Evolutionary conservation across 2,888 invertebrate genomes (phyloP), one percentile per base, ranked within the genome.

Genomic region (Galeopsomyia nigrocyanea): DNA sequence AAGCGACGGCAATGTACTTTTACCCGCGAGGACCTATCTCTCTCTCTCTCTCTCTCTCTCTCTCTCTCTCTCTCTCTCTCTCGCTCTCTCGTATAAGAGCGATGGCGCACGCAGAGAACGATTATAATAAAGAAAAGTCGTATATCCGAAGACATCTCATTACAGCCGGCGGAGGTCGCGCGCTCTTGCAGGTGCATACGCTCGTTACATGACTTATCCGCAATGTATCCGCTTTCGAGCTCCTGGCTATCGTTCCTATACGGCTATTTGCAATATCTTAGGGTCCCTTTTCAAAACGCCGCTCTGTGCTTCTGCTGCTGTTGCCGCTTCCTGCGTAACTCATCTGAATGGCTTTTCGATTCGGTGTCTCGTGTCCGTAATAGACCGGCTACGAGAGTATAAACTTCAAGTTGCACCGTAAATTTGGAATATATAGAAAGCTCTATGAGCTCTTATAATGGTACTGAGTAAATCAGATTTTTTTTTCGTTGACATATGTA

Each of bases 61-160:
- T 26, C 26, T 26, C 26, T 5, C 26, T 5, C 26, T 5, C 26
- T 26, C 26, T 26, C 26, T 26, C 26, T 26, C 26, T 26, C 26
- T 26, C 26, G 2, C 39, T 39, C 7, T 39, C 3, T 60, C 49
- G 61, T 46, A 61, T 66, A 70, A 68, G 60, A 64, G 47, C 21
- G 65, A 71, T 63, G 70, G 53, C 71, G 77, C 16, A 17, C 39
- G 26, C 63, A 39, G 39, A 39, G 13, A 39, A 39, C 39, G 68
- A 72, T 72, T 67, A 81, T 81, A 81, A 83, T 83, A 81, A 80
- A 80, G 78, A 80, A 78, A 74, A 81, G 76, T 77, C 77, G 74
- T 39, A 39, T 75, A 75, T 76, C 75, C 78, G 78, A 80, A 81
- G 82, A 82, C 81, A 82, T 82, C 82, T 82, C 82, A 82, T 84